phyloP scores from a whole-genome alignment of 2,113 vertebrate species.

The Stigmatopora argus region DNA sequence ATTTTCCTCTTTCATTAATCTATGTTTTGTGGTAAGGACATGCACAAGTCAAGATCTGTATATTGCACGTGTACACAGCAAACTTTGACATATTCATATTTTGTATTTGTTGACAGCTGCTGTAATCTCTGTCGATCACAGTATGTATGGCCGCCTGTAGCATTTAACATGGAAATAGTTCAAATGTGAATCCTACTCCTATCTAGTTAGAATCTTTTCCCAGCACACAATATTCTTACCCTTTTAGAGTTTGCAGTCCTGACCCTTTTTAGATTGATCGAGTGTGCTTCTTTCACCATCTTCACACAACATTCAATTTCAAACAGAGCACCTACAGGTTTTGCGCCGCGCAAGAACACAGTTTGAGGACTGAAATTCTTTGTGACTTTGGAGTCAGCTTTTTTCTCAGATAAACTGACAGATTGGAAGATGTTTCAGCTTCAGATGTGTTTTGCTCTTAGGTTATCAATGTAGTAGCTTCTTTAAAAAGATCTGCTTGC shows the following conservation, averaged over 20 bases:
- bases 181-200: not conserved
- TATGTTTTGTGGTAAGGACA: not conserved
- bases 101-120: slow-evolving; percentile 56
- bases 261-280: not conserved
- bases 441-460: not conserved
- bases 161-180: slow-evolving; percentile 27
- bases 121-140: slow-evolving; percentile 54
- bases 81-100: slow-evolving; percentile 51
- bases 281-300: slow-evolving; percentile 7
- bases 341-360: not conserved
- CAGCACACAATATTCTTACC: not conserved
- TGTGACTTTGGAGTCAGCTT: not conserved
- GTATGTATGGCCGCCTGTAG: slow-evolving; percentile 54
- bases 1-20: not conserved
- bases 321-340: not conserved
- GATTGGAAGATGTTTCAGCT: not conserved
- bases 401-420: not conserved
- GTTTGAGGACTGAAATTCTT: not conserved
- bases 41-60: not conserved
- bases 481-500: slow-evolving; percentile 10
- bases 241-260: not conserved
- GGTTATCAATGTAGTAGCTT: not conserved
- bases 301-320: slow-evolving; percentile 11
- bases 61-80: slow-evolving; percentile 13
- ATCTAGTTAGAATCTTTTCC: not conserved